A percentile compares a stretch with the other conserved stretches of the same genome.
Conservation (phyloP, 2,888 invertebrate species). For the Pseudococcus longispinus region DNA sequence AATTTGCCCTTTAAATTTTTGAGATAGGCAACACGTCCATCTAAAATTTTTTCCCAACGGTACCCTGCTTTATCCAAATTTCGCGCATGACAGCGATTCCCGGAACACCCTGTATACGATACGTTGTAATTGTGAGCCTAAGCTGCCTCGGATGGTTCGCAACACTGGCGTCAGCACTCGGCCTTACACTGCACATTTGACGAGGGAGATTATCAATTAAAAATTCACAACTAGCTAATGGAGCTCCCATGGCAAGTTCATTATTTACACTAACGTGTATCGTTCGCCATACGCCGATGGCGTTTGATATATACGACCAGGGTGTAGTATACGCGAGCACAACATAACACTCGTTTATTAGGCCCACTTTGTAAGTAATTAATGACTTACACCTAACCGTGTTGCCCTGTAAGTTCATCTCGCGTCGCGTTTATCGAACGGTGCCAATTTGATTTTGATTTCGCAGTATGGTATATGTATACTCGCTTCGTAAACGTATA, state of each 20-base stretch:
- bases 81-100: no score
- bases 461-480: background rate
- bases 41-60: no score
- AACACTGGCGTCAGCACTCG: no score
- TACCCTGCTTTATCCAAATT: no score
- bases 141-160: background rate
- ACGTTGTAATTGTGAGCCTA: background rate
- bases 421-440: slow-evolving; percentile 4
- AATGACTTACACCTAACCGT: slow-evolving; percentile 21
- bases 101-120: background rate
- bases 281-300: slow-evolving; percentile 2
- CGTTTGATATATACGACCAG: background rate
- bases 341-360: slow-evolving; percentile 31
- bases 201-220: slow-evolving; percentile 3
- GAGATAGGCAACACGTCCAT: no score
- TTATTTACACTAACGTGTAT: slow-evolving; percentile 25
- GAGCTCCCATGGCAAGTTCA: slow-evolving; percentile 23
- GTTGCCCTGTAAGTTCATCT: slow-evolving; percentile 10
- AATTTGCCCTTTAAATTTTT: no score
- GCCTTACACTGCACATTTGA: background rate
- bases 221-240: slow-evolving; percentile 34
- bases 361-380: slow-evolving; percentile 31
- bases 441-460: slow-evolving; percentile 24
- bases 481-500: background rate
- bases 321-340: background rate